These are phyloP conservation scores for Alectoris magna DNA, from an alignment of 2,797 vertebrate species.

Conservation along the genomic window DNA sequence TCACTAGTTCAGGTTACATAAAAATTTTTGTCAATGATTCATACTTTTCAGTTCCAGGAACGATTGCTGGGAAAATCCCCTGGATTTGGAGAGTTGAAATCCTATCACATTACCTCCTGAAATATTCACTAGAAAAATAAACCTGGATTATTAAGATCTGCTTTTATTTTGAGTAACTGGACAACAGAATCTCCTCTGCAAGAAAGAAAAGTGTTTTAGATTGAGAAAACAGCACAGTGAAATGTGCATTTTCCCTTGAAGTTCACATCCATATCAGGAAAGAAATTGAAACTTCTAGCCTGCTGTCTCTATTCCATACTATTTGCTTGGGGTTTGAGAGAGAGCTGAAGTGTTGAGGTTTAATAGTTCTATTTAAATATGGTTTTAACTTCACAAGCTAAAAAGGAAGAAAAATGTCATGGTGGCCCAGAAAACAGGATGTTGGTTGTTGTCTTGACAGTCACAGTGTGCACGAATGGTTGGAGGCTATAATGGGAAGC, in stretches of 20 bases:
- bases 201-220: neutral
- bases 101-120: neutral
- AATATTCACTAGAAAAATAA: neutral
- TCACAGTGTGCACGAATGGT: neutral
- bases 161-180: conserved; percentile 5
- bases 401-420: neutral
- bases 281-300: neutral
- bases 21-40: neutral
- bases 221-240: neutral
- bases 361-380: neutral
- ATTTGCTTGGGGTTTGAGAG: neutral
- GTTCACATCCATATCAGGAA: neutral
- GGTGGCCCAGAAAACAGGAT: neutral
- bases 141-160: neutral
- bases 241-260: neutral
- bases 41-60: neutral
- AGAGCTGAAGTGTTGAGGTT: neutral
- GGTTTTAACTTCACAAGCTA: neutral
- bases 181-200: neutral
- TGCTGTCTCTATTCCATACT: neutral
- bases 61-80: conserved; percentile 17
- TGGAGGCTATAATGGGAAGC: neutral
- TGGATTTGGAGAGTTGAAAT: neutral
- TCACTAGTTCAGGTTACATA: neutral
- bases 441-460: neutral